Evolutionary conservation across 1,140 invertebrate species (phyloP).

Genomic region (Drosophila mayri): DNA sequence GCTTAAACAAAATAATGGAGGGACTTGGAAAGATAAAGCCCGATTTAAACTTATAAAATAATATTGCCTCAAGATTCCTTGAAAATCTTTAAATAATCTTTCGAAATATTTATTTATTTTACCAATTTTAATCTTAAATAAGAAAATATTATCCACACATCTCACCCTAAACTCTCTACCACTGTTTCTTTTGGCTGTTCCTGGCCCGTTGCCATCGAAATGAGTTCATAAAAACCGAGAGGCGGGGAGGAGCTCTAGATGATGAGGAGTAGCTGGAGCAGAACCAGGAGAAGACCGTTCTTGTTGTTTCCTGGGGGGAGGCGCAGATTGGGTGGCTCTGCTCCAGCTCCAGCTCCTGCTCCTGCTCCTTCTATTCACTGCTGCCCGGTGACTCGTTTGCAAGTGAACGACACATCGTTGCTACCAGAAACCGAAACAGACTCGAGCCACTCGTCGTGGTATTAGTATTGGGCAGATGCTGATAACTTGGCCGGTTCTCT

Average conservation of each 20-base stretch:
- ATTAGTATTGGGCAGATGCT: conserved; percentile 69
- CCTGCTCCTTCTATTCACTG: conserved; percentile 24
- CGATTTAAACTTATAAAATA: not conserved
- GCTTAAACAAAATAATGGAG: too few species aligned
- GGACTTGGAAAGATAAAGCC: too few species aligned
- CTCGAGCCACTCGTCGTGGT: conserved; percentile 27
- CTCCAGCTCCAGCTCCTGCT: conserved; percentile 15
- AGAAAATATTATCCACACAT: not conserved
- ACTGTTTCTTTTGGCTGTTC: conserved; percentile 43
- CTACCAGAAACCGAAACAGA: conserved; percentile 39
- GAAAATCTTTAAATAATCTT: not conserved
- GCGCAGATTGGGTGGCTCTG: conserved; percentile 45
- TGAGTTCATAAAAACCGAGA: conserved; percentile 68
- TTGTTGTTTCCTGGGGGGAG: conserved; percentile 13
- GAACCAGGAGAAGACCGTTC: not conserved
- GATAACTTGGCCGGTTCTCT: conserved; percentile 71
- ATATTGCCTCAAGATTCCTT: not conserved
- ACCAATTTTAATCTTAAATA: too few species aligned
- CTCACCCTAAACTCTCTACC: conserved; percentile 9
- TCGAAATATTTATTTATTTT: not conserved
- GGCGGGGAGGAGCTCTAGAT: conserved; percentile 30
- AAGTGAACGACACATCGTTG: conserved; percentile 70
- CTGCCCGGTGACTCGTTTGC: conserved; percentile 66
- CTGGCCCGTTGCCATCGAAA: conserved; percentile 54
- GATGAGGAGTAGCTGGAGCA: conserved; percentile 19